A percentile compares a stretch with the other conserved stretches of the same genome.
phyloP scores from a whole-genome alignment of 2,113 vertebrate species.

The Rhombomys opimus region DNA sequence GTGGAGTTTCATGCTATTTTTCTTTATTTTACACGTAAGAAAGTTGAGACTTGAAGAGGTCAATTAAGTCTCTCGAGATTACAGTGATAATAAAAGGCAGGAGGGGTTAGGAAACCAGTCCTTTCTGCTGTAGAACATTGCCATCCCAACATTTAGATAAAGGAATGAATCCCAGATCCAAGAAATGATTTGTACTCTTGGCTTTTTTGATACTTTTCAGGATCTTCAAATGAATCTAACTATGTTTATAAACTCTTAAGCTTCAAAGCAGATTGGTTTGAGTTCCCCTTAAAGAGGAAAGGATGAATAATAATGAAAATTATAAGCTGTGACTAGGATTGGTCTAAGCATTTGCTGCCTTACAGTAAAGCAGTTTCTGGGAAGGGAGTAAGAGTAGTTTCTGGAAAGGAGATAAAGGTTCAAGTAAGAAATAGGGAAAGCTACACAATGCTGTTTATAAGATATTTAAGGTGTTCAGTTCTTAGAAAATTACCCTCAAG shows the following conservation, averaged over 20 bases:
- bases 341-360: neutral
- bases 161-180: neutral
- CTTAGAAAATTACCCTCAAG: neutral
- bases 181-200: slow-evolving; percentile 39
- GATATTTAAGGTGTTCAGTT: slow-evolving; percentile 4
- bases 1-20: neutral
- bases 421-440: slow-evolving; percentile 44
- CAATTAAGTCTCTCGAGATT: slow-evolving; percentile 7
- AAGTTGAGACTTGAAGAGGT: neutral
- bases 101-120: neutral
- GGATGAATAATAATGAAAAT: slow-evolving; percentile 34
- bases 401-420: slow-evolving; percentile 14
- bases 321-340: slow-evolving; percentile 8
- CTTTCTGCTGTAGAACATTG: neutral
- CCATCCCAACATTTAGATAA: neutral
- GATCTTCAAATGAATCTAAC: slow-evolving; percentile 21
- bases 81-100: neutral
- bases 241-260: slow-evolving; percentile 56
- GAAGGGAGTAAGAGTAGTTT: slow-evolving; percentile 35
- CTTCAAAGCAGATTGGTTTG: slow-evolving; percentile 54
- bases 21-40: slow-evolving; percentile 1
- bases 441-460: neutral
- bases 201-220: slow-evolving; percentile 65
- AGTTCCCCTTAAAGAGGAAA: slow-evolving; percentile 27
- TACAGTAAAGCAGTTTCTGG: neutral